Evolutionary conservation across 2,113 vertebrate species (phyloP).

Genomic region (Mobula birostris): DNA sequence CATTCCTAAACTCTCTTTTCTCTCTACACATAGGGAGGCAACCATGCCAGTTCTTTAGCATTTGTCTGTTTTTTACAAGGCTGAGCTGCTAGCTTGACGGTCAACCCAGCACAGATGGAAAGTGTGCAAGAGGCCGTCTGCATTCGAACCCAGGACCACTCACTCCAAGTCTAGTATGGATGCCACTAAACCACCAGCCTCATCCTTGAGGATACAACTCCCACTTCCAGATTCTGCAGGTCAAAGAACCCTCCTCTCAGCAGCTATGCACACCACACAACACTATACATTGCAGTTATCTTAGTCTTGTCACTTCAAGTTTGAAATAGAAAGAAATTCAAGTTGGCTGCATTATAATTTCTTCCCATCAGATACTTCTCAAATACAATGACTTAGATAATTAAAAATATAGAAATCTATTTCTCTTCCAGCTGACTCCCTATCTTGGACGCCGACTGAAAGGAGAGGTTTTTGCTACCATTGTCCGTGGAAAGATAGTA

Average conservation of each 20-base stretch:
- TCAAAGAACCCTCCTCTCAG: background rate
- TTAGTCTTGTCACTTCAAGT: background rate
- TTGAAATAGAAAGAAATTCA: background rate
- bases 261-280: background rate
- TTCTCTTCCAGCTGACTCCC: constrained; percentile 59
- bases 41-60: no score
- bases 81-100: no score
- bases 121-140: no score
- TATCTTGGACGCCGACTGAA: constrained; percentile 59
- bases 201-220: background rate
- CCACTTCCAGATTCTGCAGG: background rate
- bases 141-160: no score
- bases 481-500: constrained; percentile 61
- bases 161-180: no score
- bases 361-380: background rate
- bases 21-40: no score
- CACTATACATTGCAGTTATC: background rate
- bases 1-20: background rate
- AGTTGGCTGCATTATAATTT: background rate
- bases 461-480: constrained; percentile 58
- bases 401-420: background rate
- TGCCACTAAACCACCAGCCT: no score
- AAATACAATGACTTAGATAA: background rate
- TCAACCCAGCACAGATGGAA: no score
- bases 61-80: no score